phyloP scores from a whole-genome alignment of 2,888 invertebrate species.

The Anarsia innoxiella region DNA sequence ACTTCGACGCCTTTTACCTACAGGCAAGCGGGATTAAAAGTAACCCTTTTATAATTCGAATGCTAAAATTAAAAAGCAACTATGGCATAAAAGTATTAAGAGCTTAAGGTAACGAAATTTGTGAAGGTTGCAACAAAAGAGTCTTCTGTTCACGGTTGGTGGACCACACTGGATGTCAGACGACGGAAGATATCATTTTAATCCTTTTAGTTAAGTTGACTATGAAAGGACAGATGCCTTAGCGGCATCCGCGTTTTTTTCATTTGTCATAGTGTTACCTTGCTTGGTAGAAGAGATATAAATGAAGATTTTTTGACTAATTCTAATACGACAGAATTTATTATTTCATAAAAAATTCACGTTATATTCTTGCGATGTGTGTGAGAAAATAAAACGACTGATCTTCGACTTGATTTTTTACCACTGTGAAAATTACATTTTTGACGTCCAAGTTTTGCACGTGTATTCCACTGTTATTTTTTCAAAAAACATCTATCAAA shows the following conservation, averaged over 20 bases:
- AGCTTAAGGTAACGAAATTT: slow-evolving; percentile 69
- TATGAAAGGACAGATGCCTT: slow-evolving; percentile 71
- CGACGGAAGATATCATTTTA: slow-evolving; percentile 74
- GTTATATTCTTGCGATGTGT: too few relatives aligned
- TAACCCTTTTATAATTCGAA: slow-evolving; percentile 60
- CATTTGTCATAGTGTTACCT: slow-evolving; percentile 55
- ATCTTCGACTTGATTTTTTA: too few relatives aligned
- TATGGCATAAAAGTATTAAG: slow-evolving; percentile 70
- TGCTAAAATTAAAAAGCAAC: slow-evolving; percentile 70
- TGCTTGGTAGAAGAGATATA: too few relatives aligned
- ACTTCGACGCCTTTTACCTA: slow-evolving; percentile 50
- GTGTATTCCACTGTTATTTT: too few relatives aligned
- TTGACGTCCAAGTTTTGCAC: too few relatives aligned
- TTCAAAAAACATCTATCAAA: slow-evolving; percentile 41
- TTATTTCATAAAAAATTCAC: too few relatives aligned
- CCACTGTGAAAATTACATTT: too few relatives aligned
- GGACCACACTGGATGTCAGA: slow-evolving; percentile 71
- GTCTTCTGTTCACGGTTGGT: slow-evolving; percentile 62
- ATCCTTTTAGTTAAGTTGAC: slow-evolving; percentile 75
- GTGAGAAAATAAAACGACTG: too few relatives aligned
- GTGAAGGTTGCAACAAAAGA: slow-evolving; percentile 56
- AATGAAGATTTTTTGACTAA: too few relatives aligned
- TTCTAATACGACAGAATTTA: too few relatives aligned
- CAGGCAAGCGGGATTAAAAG: slow-evolving; percentile 62
- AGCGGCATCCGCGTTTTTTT: slow-evolving; percentile 54